These are phyloP conservation scores for Slavum lentiscoides DNA, from an alignment of 2,888 invertebrate species.

Conservation along the genomic window DNA sequence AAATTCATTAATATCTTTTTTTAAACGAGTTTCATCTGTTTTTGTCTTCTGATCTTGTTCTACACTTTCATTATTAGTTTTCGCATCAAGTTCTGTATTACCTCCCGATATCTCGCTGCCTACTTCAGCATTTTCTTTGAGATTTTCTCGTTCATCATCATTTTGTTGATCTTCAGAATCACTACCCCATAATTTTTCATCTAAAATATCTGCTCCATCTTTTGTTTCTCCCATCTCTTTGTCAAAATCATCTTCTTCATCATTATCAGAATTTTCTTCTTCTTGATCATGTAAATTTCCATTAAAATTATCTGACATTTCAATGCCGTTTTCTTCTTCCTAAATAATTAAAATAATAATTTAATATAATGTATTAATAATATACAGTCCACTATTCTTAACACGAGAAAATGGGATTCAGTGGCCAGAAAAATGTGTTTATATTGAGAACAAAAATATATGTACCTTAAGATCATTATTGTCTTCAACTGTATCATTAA, in stretches of 20 bases:
- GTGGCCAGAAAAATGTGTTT: no score
- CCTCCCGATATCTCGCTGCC: conserved; percentile 65
- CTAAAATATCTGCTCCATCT: conserved; percentile 76
- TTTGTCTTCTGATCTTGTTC: conserved; percentile 66
- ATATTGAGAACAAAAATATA: no score
- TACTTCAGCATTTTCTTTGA: conserved; percentile 59
- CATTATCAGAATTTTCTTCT: conserved; percentile 69
- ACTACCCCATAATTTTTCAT: conserved; percentile 64
- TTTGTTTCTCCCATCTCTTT: conserved; percentile 97
- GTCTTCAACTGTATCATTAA: conserved; percentile 71
- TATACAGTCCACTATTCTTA: no score
- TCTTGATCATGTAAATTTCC: conserved; percentile 82
- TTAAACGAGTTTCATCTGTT: conserved; percentile 64
- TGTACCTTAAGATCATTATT: conserved; percentile 72
- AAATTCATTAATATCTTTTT: conserved; percentile 79
- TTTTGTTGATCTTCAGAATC: conserved; percentile 76
- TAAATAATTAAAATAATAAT: conserved; percentile 55
- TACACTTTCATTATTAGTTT: conserved; percentile 66
- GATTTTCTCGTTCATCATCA: conserved; percentile 67
- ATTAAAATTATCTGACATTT: conserved; percentile 96
- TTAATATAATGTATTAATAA: no score
- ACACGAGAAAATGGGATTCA: no score
- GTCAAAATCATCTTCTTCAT: conserved; percentile 78
- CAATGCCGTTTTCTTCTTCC: conserved; percentile 89
- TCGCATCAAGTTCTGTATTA: conserved; percentile 76